Conservation (phyloP, 1,140 invertebrate genomes). For the Aleiodes sp. region DNA sequence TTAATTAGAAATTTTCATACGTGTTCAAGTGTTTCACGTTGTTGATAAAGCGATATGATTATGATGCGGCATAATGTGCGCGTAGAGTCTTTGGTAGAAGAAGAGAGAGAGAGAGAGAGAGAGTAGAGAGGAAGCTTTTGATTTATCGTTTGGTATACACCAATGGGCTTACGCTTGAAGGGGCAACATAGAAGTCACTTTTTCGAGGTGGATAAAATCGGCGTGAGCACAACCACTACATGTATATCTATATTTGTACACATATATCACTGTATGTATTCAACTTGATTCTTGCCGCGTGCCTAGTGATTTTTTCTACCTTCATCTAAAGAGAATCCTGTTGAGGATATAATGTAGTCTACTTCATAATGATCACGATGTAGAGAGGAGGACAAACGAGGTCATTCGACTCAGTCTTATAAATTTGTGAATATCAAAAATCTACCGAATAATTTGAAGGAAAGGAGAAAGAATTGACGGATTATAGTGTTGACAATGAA, state of each 20-base stretch:
- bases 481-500: no score
- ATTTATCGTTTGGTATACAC: conserved; percentile 24
- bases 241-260: no score
- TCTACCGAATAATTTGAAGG: not conserved
- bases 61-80: conserved; percentile 38
- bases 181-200: not conserved
- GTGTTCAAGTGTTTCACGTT: conserved; percentile 32
- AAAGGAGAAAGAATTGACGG: no score
- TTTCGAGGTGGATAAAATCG: conserved; percentile 27
- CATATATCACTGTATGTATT: not conserved
- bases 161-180: conserved; percentile 8
- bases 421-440: conserved; percentile 34
- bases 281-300: conserved; percentile 8
- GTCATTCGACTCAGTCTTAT: conserved; percentile 20
- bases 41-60: conserved; percentile 43
- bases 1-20: no score
- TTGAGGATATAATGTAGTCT: conserved; percentile 2
- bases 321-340: conserved; percentile 19
- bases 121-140: conserved; percentile 25
- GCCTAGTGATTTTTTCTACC: conserved; percentile 25
- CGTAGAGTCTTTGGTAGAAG: conserved; percentile 30
- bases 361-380: conserved; percentile 23
- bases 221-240: not conserved
- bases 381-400: conserved; percentile 14
- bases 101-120: no score